phyloP scores from a whole-genome alignment of 64 coral and sea anemone species.

The Acropora tenuis region DNA sequence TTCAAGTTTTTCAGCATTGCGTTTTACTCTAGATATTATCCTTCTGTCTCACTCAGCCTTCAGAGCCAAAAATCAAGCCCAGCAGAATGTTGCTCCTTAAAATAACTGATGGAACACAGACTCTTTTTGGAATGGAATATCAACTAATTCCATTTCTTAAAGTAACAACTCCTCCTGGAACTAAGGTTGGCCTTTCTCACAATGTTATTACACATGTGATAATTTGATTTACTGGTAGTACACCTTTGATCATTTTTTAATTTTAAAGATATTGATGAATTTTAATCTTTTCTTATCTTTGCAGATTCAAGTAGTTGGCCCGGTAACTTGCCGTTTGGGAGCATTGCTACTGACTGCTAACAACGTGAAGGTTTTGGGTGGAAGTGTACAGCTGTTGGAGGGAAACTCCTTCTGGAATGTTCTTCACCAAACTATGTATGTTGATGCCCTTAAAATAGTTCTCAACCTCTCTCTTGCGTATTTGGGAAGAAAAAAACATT shows the following conservation, averaged over 20 bases:
- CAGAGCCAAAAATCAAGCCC: constrained; percentile 74
- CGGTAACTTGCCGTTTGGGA: constrained; percentile 58
- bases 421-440: constrained; percentile 86
- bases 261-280: neutral
- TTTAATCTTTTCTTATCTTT: neutral
- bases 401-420: constrained; percentile 86
- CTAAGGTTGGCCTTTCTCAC: constrained; percentile 47
- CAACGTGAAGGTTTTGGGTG: constrained; percentile 73
- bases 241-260: neutral
- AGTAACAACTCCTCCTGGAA: constrained; percentile 74
- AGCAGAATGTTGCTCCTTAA: constrained; percentile 85
- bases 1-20: too few species aligned
- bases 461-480: neutral
- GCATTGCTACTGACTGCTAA: constrained; percentile 64
- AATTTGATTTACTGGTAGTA: too few species aligned
- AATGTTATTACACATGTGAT: too few species aligned
- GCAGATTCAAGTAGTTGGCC: constrained; percentile 72
- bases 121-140: constrained; percentile 91
- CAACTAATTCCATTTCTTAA: constrained; percentile 62
- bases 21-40: neutral
- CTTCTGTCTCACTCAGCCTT: constrained; percentile 6
- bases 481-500: neutral
- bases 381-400: constrained; percentile 58
- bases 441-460: neutral
- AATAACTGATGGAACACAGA: constrained; percentile 81